These are phyloP conservation scores for Trachelus tabidus DNA, from an alignment of 2,888 invertebrate species.

Conservation along the genomic window DNA sequence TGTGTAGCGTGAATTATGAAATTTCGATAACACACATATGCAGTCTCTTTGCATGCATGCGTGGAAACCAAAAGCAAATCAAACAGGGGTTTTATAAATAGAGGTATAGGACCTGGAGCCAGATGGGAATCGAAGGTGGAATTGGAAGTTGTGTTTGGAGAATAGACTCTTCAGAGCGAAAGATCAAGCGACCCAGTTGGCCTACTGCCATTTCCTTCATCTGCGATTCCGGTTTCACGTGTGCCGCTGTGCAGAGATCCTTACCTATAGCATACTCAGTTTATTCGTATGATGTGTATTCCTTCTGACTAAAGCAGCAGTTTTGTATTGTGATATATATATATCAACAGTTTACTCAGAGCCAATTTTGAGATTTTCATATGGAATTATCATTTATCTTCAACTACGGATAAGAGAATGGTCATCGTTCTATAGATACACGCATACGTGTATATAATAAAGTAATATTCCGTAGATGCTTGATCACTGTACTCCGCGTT, in stretches of 20 bases:
- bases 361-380: neutral
- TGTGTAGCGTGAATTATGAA: neutral
- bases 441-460: neutral
- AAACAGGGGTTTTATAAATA: constrained; percentile 24
- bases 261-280: neutral
- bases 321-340: neutral
- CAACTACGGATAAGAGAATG: neutral
- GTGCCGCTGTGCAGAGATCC: neutral
- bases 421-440: neutral
- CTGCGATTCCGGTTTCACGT: constrained; percentile 23
- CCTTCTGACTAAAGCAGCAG: neutral
- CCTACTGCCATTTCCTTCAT: constrained; percentile 39
- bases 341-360: neutral
- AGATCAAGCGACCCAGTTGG: constrained; percentile 51
- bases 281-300: neutral
- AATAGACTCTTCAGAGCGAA: constrained; percentile 30
- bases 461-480: neutral
- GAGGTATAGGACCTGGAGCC: constrained; percentile 3
- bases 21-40: neutral
- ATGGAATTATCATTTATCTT: neutral
- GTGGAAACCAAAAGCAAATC: constrained; percentile 1
- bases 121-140: neutral
- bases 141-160: constrained; percentile 32
- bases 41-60: neutral
- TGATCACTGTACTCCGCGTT: neutral